Conservation (phyloP, 1,140 invertebrate species). For the Micrasema minimum region DNA sequence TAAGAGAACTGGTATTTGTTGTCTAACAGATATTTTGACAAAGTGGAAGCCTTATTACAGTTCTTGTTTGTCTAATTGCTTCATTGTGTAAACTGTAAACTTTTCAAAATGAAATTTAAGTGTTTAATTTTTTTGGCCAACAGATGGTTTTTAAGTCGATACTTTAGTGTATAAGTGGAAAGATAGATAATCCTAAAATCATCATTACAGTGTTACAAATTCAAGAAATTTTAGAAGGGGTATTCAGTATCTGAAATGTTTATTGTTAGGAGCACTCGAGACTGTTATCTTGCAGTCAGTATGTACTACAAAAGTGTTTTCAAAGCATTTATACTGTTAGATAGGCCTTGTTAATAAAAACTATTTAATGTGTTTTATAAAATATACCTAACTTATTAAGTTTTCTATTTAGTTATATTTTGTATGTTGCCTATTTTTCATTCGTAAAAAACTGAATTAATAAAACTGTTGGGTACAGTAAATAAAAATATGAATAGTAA, state of each 20-base stretch:
- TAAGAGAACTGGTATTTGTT: constrained; percentile 13
- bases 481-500: constrained; percentile 6
- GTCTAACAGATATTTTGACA: constrained; percentile 16
- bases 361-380: constrained; percentile 11
- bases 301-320: constrained; percentile 6
- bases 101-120: too few relatives aligned
- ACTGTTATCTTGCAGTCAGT: neutral
- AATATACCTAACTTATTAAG: constrained; percentile 30
- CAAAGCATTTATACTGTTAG: constrained; percentile 23
- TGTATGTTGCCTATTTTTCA: constrained; percentile 23
- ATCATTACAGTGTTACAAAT: too few relatives aligned
- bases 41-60: neutral
- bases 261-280: too few relatives aligned
- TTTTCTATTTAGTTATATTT: constrained; percentile 25
- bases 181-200: too few relatives aligned
- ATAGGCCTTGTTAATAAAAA: constrained; percentile 9
- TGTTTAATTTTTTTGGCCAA: too few relatives aligned
- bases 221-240: too few relatives aligned
- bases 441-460: constrained; percentile 8
- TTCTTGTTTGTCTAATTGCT: too few relatives aligned
- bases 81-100: too few relatives aligned
- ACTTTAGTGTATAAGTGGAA: too few relatives aligned
- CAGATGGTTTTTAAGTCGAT: too few relatives aligned
- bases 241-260: too few relatives aligned
- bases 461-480: neutral